phyloP scores from a whole-genome alignment of 2,797 vertebrate genomes.

The Phyllotis vaccarum region DNA sequence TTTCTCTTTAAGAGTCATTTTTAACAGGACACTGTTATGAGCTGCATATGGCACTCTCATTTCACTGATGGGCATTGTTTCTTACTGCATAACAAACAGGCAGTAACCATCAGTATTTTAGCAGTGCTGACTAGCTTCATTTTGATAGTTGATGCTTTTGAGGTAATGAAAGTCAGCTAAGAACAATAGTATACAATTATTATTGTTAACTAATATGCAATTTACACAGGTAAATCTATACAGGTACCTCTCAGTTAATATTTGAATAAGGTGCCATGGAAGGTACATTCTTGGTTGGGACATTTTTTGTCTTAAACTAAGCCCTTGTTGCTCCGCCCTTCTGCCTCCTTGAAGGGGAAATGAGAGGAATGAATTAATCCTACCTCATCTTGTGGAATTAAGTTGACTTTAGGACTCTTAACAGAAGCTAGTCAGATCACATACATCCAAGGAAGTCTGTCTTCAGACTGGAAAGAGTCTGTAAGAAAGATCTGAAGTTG shows the following conservation, averaged over 20 bases:
- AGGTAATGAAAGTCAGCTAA: slow-evolving; percentile 52
- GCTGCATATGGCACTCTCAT: slow-evolving; percentile 36
- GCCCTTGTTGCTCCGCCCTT: not conserved
- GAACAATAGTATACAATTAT: slow-evolving; percentile 42
- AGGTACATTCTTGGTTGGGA: not conserved
- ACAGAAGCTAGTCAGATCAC: not conserved
- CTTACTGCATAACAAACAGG: slow-evolving; percentile 57
- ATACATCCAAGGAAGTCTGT: slow-evolving; percentile 4
- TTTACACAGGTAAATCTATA: not conserved
- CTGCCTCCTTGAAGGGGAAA: not conserved
- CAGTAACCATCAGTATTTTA: slow-evolving; percentile 29
- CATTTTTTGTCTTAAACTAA: not conserved
- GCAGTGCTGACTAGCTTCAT: not conserved
- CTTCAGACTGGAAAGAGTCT: slow-evolving; percentile 28
- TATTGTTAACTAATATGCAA: slow-evolving; percentile 4
- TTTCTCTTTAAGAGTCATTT: not conserved
- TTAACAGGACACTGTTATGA: slow-evolving; percentile 14
- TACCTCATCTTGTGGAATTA: slow-evolving; percentile 9
- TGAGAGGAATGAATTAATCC: slow-evolving; percentile 36
- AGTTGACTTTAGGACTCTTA: not conserved
- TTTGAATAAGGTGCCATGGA: not conserved
- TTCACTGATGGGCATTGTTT: slow-evolving; percentile 61
- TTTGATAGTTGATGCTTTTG: slow-evolving; percentile 29
- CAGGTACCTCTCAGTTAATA: not conserved
- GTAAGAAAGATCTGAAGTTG: slow-evolving; percentile 18